Percentiles rank a stretch among this genome's conserved stretches.
phyloP scores from a whole-genome alignment of 2,113 vertebrate species.

The Okapia johnstoni region DNA sequence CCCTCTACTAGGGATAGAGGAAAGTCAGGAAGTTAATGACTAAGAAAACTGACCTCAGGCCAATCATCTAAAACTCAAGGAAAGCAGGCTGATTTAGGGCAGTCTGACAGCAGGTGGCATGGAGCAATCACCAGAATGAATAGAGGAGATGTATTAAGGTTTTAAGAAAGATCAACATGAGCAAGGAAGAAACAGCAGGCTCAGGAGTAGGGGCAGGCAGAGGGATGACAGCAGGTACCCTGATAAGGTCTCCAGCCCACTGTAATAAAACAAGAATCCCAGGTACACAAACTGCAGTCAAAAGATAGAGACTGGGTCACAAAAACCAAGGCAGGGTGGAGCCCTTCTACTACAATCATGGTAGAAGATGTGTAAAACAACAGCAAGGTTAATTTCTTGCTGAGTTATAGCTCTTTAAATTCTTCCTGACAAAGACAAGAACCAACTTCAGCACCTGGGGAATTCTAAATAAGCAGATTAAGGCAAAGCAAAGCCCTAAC shows the following conservation, averaged over 20 bases:
- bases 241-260: neutral
- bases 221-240: neutral
- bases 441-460: neutral
- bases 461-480: neutral
- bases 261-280: neutral
- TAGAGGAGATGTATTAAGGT: neutral
- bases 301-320: neutral
- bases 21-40: neutral
- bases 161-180: neutral
- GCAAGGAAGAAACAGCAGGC: neutral
- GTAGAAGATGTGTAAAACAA: neutral
- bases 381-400: neutral
- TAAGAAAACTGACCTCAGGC: neutral
- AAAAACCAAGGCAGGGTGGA: neutral
- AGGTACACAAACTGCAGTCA: neutral
- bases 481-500: neutral
- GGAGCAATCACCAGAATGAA: neutral
- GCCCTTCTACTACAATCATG: neutral
- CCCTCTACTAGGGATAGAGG: neutral
- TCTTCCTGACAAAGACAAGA: neutral
- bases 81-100: neutral
- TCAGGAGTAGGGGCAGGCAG: neutral
- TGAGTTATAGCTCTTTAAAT: neutral
- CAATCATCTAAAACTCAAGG: neutral
- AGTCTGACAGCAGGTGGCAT: neutral